phyloP scores from a whole-genome alignment of 2,888 invertebrate genomes.

The Pilophorus perplexus region DNA sequence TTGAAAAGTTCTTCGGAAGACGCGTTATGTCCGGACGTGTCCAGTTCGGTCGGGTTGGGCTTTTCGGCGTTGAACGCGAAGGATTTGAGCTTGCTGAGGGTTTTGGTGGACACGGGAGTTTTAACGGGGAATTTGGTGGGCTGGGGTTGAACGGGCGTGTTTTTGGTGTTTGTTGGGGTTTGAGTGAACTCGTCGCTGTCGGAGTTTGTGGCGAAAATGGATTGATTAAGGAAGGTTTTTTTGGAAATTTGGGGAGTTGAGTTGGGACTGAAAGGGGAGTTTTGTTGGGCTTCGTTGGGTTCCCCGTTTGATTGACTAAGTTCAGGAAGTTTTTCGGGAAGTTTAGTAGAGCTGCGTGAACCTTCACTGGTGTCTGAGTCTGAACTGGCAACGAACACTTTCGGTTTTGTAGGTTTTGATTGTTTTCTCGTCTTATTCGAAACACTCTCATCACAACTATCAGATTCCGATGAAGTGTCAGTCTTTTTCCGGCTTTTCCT shows the following conservation, averaged over 20 bases:
- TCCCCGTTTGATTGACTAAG: too few species aligned
- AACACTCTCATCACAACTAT: neutral
- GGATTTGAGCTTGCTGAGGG: conserved; percentile 16
- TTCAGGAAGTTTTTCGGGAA: neutral
- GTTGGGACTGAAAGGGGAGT: too few species aligned
- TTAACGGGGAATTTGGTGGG: neutral
- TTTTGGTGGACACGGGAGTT: conserved; percentile 3
- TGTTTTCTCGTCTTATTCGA: neutral
- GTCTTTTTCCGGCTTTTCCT: neutral
- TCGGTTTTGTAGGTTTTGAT: neutral
- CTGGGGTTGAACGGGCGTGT: neutral
- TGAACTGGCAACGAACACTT: neutral
- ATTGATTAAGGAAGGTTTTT: too few species aligned
- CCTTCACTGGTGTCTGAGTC: neutral
- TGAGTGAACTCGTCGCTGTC: too few species aligned
- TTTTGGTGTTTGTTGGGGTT: too few species aligned
- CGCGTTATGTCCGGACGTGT: neutral
- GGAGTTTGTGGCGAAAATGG: too few species aligned
- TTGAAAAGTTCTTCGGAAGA: neutral
- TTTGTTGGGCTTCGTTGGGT: too few species aligned
- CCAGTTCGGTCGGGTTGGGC: neutral
- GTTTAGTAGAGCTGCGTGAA: neutral
- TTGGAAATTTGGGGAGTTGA: neutral
- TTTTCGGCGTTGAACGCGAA: conserved; percentile 13
- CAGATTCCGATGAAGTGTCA: neutral